These are phyloP conservation scores for Trichogramma dendrolimi DNA, from an alignment of 2,888 invertebrate species.

Conservation along the genomic window DNA sequence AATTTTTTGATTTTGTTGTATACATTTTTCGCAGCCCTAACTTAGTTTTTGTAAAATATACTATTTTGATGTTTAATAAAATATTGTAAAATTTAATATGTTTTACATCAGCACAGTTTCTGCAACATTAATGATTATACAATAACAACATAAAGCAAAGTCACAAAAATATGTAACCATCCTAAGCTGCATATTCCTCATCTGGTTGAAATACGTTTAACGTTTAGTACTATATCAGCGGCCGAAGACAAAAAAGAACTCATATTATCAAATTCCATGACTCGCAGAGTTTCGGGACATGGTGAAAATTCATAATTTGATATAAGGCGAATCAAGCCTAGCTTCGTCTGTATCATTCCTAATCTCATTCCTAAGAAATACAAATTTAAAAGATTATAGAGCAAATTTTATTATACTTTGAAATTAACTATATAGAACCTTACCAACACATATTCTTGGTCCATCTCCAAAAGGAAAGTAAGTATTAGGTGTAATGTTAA, in stretches of 20 bases:
- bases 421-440: neutral
- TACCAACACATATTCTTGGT: slow-evolving; percentile 47
- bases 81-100: no score
- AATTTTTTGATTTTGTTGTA: no score
- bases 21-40: no score
- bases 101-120: no score
- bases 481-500: slow-evolving; percentile 34
- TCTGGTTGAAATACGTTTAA: slow-evolving; percentile 8
- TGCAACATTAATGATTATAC: no score
- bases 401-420: slow-evolving; percentile 1
- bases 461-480: slow-evolving; percentile 49
- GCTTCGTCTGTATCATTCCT: slow-evolving; percentile 41
- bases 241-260: slow-evolving; percentile 30
- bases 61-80: no score
- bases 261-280: slow-evolving; percentile 35
- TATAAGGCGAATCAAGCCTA: slow-evolving; percentile 38
- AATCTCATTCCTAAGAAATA: slow-evolving; percentile 38
- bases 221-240: slow-evolving; percentile 36
- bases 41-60: no score
- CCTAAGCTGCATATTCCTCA: no score
- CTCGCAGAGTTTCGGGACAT: slow-evolving; percentile 35
- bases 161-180: no score
- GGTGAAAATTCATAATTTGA: slow-evolving; percentile 38
- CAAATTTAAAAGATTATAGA: neutral
- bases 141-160: no score